Conservation (phyloP, 2,113 vertebrate species). For the Fulmarus glacialis region DNA sequence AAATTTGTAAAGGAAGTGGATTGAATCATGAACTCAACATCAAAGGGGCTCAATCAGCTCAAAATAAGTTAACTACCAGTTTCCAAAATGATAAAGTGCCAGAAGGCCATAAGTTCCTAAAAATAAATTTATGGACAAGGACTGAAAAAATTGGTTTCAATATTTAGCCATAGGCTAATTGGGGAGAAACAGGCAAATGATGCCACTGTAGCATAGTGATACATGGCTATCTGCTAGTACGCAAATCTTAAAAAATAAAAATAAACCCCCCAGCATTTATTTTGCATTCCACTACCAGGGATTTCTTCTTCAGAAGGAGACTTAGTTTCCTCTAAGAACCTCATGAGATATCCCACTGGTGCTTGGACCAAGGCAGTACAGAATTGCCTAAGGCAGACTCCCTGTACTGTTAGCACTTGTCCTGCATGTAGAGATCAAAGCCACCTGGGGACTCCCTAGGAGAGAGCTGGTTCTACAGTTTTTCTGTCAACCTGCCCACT, state of each 20-base stretch:
- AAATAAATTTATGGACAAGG: neutral
- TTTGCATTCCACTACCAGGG: neutral
- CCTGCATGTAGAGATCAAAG: neutral
- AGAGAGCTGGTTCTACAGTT: neutral
- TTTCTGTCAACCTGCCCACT: neutral
- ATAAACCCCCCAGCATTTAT: neutral
- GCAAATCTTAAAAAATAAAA: neutral
- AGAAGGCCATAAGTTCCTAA: neutral
- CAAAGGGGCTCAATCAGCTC: conserved; percentile 9
- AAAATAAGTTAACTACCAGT: neutral
- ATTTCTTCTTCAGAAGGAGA: neutral
- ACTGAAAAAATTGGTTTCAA: neutral
- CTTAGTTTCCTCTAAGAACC: neutral
- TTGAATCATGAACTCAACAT: conserved; percentile 9
- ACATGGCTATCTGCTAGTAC: neutral
- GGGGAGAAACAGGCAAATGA: neutral
- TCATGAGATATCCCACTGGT: neutral
- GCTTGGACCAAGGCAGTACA: neutral
- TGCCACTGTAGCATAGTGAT: neutral
- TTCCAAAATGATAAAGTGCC: neutral
- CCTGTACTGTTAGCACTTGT: neutral
- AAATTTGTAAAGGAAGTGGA: conserved; percentile 10
- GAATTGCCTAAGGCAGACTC: neutral
- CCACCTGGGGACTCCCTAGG: neutral
- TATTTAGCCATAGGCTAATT: neutral